These are phyloP conservation scores for Pyrocephalus nanus DNA, from an alignment of 2,797 vertebrate species.

Conservation along the genomic window DNA sequence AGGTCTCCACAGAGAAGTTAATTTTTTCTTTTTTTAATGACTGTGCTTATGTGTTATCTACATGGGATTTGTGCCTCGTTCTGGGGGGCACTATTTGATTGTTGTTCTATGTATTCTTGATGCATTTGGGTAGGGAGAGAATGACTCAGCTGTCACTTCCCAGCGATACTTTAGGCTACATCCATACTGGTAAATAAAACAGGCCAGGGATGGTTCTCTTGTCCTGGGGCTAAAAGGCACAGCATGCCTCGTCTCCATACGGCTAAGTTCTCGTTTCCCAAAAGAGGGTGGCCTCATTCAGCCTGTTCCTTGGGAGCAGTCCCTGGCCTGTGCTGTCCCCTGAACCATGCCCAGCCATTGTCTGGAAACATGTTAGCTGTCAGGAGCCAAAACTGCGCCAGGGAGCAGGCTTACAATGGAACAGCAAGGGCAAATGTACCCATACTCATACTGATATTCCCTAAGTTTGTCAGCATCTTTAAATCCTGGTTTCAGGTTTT, in stretches of 20 bases:
- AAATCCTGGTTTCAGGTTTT: neutral
- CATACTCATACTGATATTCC: neutral
- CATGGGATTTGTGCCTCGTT: neutral
- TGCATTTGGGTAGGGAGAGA: neutral
- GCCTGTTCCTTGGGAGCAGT: neutral
- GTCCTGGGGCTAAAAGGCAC: slow-evolving; percentile 15
- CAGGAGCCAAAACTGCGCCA: slow-evolving; percentile 3
- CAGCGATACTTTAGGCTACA: neutral
- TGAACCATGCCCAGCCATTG: slow-evolving; percentile 51
- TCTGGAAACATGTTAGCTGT: slow-evolving; percentile 26
- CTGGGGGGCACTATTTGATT: neutral
- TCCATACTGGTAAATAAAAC: neutral
- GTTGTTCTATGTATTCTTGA: neutral
- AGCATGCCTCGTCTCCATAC: neutral
- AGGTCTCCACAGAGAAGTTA: neutral
- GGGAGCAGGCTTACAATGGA: neutral
- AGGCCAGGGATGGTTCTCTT: neutral
- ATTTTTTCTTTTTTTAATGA: neutral
- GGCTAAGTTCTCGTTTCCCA: neutral
- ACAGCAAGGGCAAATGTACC: neutral
- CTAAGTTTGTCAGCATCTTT: neutral
- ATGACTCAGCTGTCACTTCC: neutral
- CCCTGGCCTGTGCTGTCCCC: slow-evolving; percentile 11
- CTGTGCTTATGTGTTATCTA: neutral
- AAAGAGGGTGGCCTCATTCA: slow-evolving; percentile 32